phyloP scores from a whole-genome alignment of 2,888 invertebrate species.

The Boloria euphrosyne region DNA sequence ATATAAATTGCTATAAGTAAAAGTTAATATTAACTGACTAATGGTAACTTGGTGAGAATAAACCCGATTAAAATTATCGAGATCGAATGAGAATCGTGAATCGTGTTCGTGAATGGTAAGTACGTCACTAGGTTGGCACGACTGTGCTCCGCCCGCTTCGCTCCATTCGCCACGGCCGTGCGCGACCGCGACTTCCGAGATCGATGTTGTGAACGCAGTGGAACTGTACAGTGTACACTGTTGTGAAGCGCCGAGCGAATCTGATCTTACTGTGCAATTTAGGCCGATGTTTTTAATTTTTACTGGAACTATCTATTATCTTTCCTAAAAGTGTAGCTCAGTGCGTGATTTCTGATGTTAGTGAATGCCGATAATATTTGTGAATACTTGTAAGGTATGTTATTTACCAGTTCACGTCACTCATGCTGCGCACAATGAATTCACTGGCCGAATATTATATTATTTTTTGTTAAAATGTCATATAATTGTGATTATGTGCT shows the following conservation, averaged over 20 bases:
- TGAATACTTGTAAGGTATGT: slow-evolving; percentile 62
- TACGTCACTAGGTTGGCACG: slow-evolving; percentile 45
- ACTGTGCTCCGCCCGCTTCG: slow-evolving; percentile 48
- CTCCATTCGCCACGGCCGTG: slow-evolving; percentile 50
- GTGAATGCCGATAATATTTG: slow-evolving; percentile 47
- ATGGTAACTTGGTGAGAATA: slow-evolving; percentile 9
- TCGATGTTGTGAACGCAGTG: slow-evolving; percentile 62
- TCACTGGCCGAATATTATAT: slow-evolving; percentile 49
- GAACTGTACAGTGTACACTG: slow-evolving; percentile 58
- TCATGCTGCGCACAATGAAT: slow-evolving; percentile 59
- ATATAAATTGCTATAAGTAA: not conserved
- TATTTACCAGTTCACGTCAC: slow-evolving; percentile 66
- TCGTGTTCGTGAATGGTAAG: slow-evolving; percentile 40
- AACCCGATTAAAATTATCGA: slow-evolving; percentile 35
- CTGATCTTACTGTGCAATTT: slow-evolving; percentile 58
- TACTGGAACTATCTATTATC: slow-evolving; percentile 45
- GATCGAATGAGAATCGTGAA: slow-evolving; percentile 38
- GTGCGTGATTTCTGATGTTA: slow-evolving; percentile 43
- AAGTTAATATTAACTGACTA: slow-evolving; percentile 1
- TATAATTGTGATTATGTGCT: not conserved
- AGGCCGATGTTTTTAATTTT: slow-evolving; percentile 59
- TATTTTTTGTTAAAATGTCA: slow-evolving; percentile 14
- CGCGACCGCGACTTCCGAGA: slow-evolving; percentile 56
- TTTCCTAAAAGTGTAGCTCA: slow-evolving; percentile 45
- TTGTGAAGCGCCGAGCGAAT: slow-evolving; percentile 64